Conservation (phyloP, 2,888 invertebrate genomes). For the Biston betularia region DNA sequence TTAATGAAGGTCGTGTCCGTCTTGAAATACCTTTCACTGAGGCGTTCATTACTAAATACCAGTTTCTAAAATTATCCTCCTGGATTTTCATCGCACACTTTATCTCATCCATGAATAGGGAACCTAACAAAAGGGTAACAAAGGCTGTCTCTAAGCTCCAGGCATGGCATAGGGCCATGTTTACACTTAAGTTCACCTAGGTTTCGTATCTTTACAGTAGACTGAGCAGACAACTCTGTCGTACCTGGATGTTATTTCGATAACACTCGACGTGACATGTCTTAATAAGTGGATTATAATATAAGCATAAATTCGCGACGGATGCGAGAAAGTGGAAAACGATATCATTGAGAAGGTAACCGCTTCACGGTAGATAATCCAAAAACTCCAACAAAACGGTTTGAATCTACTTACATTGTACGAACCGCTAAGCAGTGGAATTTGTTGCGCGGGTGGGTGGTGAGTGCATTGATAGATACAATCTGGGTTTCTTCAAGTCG, state of each 20-base stretch:
- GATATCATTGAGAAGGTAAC: too few relatives aligned
- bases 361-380: too few relatives aligned
- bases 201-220: constrained; percentile 24
- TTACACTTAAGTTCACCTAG: background rate
- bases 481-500: too few relatives aligned
- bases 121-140: constrained; percentile 6
- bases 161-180: background rate
- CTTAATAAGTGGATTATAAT: too few relatives aligned
- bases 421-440: too few relatives aligned
- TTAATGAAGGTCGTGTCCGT: too few relatives aligned
- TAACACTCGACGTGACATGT: background rate
- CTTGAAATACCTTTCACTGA: too few relatives aligned
- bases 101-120: background rate
- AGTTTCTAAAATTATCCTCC: background rate
- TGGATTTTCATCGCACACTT: background rate
- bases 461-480: too few relatives aligned
- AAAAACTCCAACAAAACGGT: too few relatives aligned
- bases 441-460: too few relatives aligned
- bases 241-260: constrained; percentile 22
- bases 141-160: background rate
- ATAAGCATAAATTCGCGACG: background rate
- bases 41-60: too few relatives aligned
- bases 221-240: constrained; percentile 1
- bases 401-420: too few relatives aligned
- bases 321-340: background rate